Evolutionary conservation across 2,113 vertebrate genomes (phyloP).

Genomic region (Anoura caudifer): DNA sequence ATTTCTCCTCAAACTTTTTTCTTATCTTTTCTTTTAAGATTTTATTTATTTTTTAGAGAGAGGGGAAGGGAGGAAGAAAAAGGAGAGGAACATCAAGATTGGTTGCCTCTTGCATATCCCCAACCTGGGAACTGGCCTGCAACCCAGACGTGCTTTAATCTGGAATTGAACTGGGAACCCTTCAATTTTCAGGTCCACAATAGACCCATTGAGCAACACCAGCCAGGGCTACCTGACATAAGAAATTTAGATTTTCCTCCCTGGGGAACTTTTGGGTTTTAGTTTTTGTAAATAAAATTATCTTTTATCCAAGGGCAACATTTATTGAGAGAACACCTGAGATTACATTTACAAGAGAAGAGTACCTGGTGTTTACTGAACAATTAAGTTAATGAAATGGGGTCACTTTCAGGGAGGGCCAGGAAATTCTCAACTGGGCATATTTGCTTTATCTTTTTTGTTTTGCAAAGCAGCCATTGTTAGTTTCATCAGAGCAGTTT

Average conservation of each 20-base stretch:
- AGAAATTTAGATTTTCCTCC: conserved; percentile 53
- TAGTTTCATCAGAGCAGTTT: neutral
- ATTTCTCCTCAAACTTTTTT: neutral
- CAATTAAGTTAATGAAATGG: neutral
- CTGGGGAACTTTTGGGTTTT: neutral
- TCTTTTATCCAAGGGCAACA: neutral
- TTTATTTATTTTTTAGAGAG: no score
- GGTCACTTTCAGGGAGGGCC: neutral
- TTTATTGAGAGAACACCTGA: neutral
- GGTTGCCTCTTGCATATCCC: no score
- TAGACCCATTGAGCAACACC: no score
- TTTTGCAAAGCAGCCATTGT: neutral
- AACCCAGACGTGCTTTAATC: no score
- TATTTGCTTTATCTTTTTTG: neutral
- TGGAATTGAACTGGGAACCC: no score
- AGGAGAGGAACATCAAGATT: no score
- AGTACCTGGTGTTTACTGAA: neutral
- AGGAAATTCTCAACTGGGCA: neutral
- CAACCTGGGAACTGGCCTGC: no score
- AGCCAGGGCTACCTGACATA: neutral
- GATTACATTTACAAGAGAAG: neutral
- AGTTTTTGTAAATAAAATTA: conserved; percentile 13
- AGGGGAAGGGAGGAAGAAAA: no score
- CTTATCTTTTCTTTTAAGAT: neutral
- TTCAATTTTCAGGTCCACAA: no score